Evolutionary conservation across 2,113 vertebrate species (phyloP).

Genomic region (Etia nguti): DNA sequence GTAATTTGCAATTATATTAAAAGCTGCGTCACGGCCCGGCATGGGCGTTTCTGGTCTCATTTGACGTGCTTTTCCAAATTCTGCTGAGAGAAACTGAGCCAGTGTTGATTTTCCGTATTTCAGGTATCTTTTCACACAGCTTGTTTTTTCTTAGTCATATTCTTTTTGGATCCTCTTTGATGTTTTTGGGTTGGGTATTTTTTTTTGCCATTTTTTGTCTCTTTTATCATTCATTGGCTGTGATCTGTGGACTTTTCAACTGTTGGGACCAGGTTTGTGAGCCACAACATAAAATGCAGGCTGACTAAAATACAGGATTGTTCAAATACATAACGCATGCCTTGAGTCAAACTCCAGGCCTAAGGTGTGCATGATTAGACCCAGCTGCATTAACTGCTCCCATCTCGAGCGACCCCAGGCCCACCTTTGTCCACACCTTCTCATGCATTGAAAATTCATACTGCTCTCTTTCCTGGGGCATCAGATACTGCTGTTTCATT

Average conservation of each 20-base stretch:
- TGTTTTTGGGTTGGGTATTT: background rate
- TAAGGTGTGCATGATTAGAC: background rate
- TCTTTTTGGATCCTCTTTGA: background rate
- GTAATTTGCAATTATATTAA: slow-evolving; percentile 40
- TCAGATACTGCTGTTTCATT: background rate
- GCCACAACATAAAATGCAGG: background rate
- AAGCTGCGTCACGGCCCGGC: background rate
- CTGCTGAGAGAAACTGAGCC: background rate
- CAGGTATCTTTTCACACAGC: background rate
- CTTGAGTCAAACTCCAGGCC: background rate
- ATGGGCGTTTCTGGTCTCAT: background rate
- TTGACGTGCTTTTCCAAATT: background rate
- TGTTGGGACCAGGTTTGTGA: background rate
- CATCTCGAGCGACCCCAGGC: background rate
- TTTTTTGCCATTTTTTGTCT: background rate
- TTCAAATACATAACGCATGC: background rate
- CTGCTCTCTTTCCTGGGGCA: background rate
- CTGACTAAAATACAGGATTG: background rate
- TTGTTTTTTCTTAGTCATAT: background rate
- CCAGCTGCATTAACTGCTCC: background rate
- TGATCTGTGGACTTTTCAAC: background rate
- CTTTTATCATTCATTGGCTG: background rate
- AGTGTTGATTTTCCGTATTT: background rate
- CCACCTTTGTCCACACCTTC: background rate
- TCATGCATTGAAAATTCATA: background rate